Evolutionary conservation across 2,797 vertebrate species (phyloP), one percentile per base, ranked within the genome.

Genomic region (Sardinella longiceps): DNA sequence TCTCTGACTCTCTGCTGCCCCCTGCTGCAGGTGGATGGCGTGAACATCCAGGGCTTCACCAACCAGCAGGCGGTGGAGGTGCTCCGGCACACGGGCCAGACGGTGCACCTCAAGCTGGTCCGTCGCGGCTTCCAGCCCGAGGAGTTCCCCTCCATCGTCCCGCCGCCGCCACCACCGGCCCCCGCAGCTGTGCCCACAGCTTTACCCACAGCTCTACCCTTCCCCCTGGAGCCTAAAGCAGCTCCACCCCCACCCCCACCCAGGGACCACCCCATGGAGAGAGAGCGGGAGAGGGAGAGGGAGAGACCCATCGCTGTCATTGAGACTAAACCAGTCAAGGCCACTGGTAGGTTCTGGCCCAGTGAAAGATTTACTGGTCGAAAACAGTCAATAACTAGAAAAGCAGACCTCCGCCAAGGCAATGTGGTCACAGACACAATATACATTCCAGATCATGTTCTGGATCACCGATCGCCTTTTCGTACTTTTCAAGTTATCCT

Each of bases 21-120:
- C 53, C 37, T 43, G 15, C 37, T 43, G 15, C 48, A 99, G 98
- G 98, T 99, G 15, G 98, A 99, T 70, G 95, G 97, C n/a, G 94
- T 96, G 85, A 96, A 98, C 93, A 97, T 99, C 93, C 97, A 97
- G 88, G 97, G 97, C 82, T 98, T 96, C 94, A 98, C 97, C 89
- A 99, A 99, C 90, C 98, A 99, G 81, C 97, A 99, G 93, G 98
- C 98, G 5, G 98, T 99, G 86, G 98, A 99, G 0, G 95, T 99
- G 53, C 91, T 99, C 83, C 92, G 97, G 43, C 97, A 97, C 92
- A 99, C 98, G 0, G 96, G 98, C 83, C 97, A 99, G 89, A 97
- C 95, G 0, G 98, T 99, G 83, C 94, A 90, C 20, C 97, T 99
- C 15, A 97, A 96, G 77, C 95, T 99, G 84, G 94, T 97, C 88